Conservation (phyloP, 2,113 vertebrate species). For the Urocynchramus pylzowi region DNA sequence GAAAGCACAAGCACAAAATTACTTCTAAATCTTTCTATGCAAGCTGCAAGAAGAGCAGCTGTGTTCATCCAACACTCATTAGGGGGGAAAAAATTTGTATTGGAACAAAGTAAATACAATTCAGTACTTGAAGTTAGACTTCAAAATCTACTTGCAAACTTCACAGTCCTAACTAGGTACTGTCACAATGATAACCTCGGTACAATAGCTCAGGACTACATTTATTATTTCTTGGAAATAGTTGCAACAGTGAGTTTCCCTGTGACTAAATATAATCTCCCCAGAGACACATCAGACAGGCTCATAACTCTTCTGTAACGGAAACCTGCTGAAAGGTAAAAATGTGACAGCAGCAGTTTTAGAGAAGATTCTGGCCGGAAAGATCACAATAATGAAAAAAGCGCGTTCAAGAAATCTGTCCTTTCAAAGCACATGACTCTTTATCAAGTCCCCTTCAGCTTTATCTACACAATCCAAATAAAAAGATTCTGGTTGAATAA, state of each 20-base stretch:
- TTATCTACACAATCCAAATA: background rate
- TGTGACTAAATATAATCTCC: background rate
- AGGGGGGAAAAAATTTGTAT: background rate
- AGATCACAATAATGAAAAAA: background rate
- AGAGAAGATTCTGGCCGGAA: background rate
- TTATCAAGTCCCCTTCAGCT: background rate
- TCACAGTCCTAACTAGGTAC: background rate
- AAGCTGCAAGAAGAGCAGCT: background rate
- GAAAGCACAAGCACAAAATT: background rate
- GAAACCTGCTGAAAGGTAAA: background rate
- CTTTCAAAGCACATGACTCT: background rate
- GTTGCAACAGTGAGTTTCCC: background rate
- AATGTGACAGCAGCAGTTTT: background rate
- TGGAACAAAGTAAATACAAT: background rate
- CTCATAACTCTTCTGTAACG: background rate
- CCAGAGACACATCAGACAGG: background rate
- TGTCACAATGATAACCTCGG: background rate
- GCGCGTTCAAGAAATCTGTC: background rate
- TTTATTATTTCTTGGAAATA: background rate
- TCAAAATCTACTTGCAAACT: background rate
- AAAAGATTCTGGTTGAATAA: background rate
- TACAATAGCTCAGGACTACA: background rate
- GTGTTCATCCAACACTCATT: background rate
- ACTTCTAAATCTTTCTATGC: background rate
- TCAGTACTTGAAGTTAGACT: background rate